phyloP scores from a whole-genome alignment of 2,113 vertebrate species.

The Sylvietta virens region DNA sequence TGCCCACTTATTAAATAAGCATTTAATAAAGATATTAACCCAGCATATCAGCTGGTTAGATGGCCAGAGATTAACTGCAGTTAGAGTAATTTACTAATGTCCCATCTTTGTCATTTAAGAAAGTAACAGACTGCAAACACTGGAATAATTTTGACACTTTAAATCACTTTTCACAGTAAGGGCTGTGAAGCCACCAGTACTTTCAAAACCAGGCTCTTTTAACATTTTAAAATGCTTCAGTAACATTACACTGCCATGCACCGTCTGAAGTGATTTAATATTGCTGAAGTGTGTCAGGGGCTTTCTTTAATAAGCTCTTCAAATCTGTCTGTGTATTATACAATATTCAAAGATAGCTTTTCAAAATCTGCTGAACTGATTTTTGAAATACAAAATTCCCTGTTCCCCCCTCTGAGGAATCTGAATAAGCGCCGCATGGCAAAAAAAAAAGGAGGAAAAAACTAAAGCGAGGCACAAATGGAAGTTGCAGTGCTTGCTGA shows the following conservation, averaged over 20 bases:
- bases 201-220: conserved; percentile 69
- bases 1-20: conserved; percentile 39
- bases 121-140: conserved; percentile 60
- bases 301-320: conserved; percentile 76
- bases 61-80: conserved; percentile 13
- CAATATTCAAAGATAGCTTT: conserved; percentile 67
- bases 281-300: conserved; percentile 75
- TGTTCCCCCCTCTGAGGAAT: neutral
- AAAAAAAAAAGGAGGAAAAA: neutral
- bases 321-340: conserved; percentile 68
- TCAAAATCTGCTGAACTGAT: conserved; percentile 31
- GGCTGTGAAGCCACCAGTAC: conserved; percentile 65
- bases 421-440: fast-evolving
- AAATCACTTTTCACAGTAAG: conserved; percentile 66
- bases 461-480: neutral
- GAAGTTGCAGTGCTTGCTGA: neutral
- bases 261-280: conserved; percentile 74
- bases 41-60: conserved; percentile 5
- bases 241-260: conserved; percentile 68
- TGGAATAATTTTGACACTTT: conserved; percentile 62
- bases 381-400: conserved; percentile 32
- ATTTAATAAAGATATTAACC: conserved; percentile 42
- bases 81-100: conserved; percentile 56
- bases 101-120: conserved; percentile 61
- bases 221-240: conserved; percentile 74